Percentiles rank a stretch among this genome's conserved stretches.
Conservation (phyloP, 2,888 invertebrate species). For the Apodemia duryi region DNA sequence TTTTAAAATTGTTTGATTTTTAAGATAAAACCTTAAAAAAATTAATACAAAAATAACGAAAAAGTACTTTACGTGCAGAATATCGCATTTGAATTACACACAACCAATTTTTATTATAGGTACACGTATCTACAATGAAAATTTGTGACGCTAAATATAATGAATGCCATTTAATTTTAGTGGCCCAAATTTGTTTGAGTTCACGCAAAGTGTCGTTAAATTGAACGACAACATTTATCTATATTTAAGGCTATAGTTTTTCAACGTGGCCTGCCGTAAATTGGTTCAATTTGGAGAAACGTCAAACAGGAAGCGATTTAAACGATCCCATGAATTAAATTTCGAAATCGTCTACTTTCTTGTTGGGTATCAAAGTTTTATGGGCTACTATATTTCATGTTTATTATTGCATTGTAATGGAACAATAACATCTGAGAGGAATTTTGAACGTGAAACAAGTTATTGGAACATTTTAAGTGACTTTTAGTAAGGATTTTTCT, state of each 20-base stretch:
- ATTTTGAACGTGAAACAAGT: neutral
- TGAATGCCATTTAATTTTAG: slow-evolving; percentile 21
- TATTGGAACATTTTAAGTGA: neutral
- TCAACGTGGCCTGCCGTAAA: slow-evolving; percentile 30
- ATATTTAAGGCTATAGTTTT: slow-evolving; percentile 39
- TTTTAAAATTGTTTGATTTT: too few species aligned
- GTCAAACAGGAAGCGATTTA: slow-evolving; percentile 20
- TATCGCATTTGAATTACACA: too few species aligned
- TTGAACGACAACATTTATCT: slow-evolving; percentile 61
- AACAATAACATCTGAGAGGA: slow-evolving; percentile 10
- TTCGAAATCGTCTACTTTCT: slow-evolving; percentile 10
- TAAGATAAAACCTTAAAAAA: too few species aligned
- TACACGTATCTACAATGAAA: neutral
- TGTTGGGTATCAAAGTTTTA: neutral
- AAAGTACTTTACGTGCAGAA: too few species aligned
- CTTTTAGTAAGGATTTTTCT: neutral
- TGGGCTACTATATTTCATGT: slow-evolving; percentile 4
- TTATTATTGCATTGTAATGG: slow-evolving; percentile 6
- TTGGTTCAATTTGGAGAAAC: slow-evolving; percentile 29
- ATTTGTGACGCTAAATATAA: neutral
- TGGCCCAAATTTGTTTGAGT: slow-evolving; percentile 40
- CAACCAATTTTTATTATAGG: too few species aligned
- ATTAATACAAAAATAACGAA: too few species aligned
- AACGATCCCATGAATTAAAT: slow-evolving; percentile 7
- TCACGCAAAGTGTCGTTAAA: slow-evolving; percentile 57